A percentile compares a stretch with the other conserved stretches of the same genome.
Evolutionary conservation across 2,888 invertebrate genomes (phyloP).

Genomic region (Leptopilina syphax): DNA sequence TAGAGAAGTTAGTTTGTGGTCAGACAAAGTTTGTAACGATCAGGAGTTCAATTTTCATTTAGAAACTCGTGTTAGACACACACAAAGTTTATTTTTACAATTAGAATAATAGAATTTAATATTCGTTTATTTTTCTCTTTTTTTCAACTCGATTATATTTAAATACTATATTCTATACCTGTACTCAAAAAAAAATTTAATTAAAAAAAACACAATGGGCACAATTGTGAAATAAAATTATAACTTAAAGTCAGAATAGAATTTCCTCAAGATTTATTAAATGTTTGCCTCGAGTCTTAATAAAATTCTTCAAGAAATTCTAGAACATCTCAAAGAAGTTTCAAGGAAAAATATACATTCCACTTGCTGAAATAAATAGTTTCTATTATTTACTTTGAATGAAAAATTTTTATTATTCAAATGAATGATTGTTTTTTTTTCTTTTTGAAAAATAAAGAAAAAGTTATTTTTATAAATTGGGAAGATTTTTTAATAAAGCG

Average conservation of each 20-base stretch:
- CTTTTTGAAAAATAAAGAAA: no score
- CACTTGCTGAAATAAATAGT: neutral
- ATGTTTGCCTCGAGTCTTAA: slow-evolving; percentile 13
- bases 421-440: no score
- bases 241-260: neutral
- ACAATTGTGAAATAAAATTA: neutral
- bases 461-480: no score
- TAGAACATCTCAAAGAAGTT: neutral
- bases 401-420: no score
- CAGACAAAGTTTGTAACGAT: slow-evolving; percentile 21
- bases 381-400: neutral
- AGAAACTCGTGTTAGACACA: neutral
- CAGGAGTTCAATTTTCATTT: slow-evolving; percentile 1
- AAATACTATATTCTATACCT: neutral
- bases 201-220: neutral
- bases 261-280: neutral
- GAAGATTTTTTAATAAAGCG: no score
- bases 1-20: slow-evolving; percentile 17
- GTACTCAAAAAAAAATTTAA: neutral
- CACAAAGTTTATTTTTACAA: neutral
- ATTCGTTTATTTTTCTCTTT: neutral
- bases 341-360: neutral
- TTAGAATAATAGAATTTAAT: neutral
- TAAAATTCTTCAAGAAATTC: slow-evolving; percentile 11
- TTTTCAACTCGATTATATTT: neutral